Conservation (phyloP, 2,113 vertebrate genomes). For the Gulo gulo region DNA sequence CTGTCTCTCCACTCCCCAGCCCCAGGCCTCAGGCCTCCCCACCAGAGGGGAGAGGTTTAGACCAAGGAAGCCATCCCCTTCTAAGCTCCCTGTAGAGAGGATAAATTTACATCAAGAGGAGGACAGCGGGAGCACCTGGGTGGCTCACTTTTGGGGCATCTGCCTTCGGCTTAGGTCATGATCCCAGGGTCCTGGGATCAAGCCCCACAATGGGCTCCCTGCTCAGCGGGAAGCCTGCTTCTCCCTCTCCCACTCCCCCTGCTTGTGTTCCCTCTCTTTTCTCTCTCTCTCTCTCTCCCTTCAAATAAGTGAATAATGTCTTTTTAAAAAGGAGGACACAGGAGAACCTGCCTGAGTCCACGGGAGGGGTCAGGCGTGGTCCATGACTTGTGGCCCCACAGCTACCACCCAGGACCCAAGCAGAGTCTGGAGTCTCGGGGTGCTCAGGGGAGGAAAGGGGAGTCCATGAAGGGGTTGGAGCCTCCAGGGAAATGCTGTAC, state of each 20-base stretch:
- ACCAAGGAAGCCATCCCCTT: neutral
- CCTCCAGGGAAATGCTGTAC: fast-evolving
- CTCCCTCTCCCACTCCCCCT: too few species aligned
- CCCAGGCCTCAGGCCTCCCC: neutral
- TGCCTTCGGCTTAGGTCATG: too few species aligned
- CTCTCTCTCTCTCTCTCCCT: too few species aligned
- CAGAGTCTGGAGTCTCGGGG: neutral
- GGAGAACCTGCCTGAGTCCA: neutral
- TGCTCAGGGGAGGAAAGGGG: neutral
- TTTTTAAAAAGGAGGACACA: neutral
- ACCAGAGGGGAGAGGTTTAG: neutral
- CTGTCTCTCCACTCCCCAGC: neutral
- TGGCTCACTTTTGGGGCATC: too few species aligned
- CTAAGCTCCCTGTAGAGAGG: neutral
- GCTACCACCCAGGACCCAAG: neutral
- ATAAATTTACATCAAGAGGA: neutral
- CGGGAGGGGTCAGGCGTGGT: neutral
- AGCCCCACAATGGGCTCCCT: too few species aligned
- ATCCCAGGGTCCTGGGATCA: too few species aligned
- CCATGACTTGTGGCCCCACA: too few species aligned
- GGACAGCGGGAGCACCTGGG: neutral
- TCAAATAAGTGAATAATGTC: too few species aligned
- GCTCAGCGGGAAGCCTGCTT: too few species aligned
- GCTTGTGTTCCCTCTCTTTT: too few species aligned
- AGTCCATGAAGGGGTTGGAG: neutral